A percentile compares a stretch with the other conserved stretches of the same genome.
Conservation (phyloP, 2,888 invertebrate species). For the Caenorhabditis uteleia region DNA sequence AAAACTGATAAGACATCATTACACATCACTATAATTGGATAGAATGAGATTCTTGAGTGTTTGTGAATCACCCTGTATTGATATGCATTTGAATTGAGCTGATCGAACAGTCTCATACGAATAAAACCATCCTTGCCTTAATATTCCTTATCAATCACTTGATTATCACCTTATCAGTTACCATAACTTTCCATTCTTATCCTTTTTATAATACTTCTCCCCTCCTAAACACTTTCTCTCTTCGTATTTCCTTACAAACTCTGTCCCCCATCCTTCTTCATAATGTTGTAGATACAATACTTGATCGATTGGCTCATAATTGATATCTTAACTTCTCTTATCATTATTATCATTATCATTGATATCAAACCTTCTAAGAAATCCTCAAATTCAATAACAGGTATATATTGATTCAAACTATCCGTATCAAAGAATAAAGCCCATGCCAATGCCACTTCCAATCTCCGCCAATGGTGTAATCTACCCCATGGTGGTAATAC, state of each 20-base stretch:
- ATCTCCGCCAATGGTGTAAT: conserved; percentile 86
- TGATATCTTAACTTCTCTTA: too few species aligned
- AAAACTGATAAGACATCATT: neutral
- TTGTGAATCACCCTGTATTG: conserved; percentile 72
- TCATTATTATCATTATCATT: too few species aligned
- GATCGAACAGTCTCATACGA: conserved; percentile 78
- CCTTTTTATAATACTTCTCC: conserved; percentile 49
- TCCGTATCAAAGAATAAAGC: conserved; percentile 83
- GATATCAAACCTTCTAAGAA: conserved; percentile 76
- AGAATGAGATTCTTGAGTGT: conserved; percentile 53
- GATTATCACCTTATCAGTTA: conserved; percentile 16
- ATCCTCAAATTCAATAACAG: conserved; percentile 86
- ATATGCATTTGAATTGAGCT: conserved; percentile 79
- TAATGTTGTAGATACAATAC: conserved; percentile 85
- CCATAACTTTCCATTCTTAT: conserved; percentile 49
- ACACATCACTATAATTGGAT: conserved; percentile 28
- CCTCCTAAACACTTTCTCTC: conserved; percentile 73
- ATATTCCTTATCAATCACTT: neutral
- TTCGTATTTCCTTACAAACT: conserved; percentile 84
- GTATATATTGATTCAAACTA: conserved; percentile 81
- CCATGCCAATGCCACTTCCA: conserved; percentile 76
- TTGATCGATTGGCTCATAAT: conserved; percentile 62
- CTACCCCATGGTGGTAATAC: conserved; percentile 92
- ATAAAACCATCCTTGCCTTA: conserved; percentile 76
- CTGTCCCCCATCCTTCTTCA: conserved; percentile 81